Percentiles rank a stretch among this genome's conserved stretches.
Evolutionary conservation across 2,113 vertebrate genomes (phyloP).

Genomic region (Hemicordylus capensis): DNA sequence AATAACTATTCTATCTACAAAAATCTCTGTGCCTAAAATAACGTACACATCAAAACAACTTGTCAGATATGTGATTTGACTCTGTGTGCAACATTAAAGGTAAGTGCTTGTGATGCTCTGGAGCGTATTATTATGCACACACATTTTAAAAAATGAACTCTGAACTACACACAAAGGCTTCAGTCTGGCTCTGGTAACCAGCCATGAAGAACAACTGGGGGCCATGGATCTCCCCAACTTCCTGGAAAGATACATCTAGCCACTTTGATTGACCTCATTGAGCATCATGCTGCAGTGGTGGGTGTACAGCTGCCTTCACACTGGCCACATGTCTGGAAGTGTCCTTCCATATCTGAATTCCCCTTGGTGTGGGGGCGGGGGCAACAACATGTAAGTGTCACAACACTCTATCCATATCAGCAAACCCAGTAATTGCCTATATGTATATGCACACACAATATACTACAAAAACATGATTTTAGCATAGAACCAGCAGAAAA

Average conservation of each 20-base stretch:
- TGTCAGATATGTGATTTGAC: neutral
- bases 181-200: too few species aligned
- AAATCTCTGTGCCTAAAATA: constrained; percentile 31
- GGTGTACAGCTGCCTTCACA: too few species aligned
- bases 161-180: neutral
- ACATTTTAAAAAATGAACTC: neutral
- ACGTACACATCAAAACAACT: constrained; percentile 17
- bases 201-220: too few species aligned
- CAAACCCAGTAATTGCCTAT: neutral
- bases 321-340: neutral
- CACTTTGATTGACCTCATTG: neutral
- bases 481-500: constrained; percentile 45
- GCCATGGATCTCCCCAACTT: too few species aligned
- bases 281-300: neutral
- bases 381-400: constrained; percentile 2
- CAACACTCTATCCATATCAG: neutral
- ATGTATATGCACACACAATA: neutral
- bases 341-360: neutral
- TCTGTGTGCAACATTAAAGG: constrained; percentile 16
- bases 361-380: neutral
- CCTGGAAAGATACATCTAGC: neutral
- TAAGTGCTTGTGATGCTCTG: neutral
- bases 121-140: constrained; percentile 4
- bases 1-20: constrained; percentile 49
- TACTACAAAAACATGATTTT: constrained; percentile 40